Evolutionary conservation across 2,797 vertebrate species (phyloP).

Genomic region (Apodemus agrarius): DNA sequence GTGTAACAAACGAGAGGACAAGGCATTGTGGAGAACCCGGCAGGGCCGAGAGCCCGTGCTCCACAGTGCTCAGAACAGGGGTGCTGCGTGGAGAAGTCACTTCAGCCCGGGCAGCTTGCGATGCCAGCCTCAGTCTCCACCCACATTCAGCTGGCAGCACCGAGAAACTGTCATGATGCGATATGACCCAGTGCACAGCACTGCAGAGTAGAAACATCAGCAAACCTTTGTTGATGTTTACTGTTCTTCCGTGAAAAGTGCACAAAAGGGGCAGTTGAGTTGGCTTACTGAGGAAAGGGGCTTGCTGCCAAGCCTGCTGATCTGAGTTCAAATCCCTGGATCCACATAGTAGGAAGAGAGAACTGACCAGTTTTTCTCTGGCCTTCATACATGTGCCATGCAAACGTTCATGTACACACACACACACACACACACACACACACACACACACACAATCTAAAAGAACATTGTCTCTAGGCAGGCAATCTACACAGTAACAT

Average conservation of each 20-base stretch:
- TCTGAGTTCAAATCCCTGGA: background rate
- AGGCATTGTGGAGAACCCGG: background rate
- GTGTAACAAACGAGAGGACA: background rate
- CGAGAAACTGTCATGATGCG: fast-evolving
- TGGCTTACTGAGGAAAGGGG: background rate
- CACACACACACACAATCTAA: background rate
- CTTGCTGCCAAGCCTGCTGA: too few relatives aligned
- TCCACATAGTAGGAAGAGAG: background rate
- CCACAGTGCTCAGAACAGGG: too few relatives aligned
- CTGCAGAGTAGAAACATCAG: background rate
- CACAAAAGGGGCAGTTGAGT: background rate
- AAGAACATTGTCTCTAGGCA: background rate
- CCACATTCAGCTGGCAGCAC: fast-evolving
- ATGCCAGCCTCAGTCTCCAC: fast-evolving
- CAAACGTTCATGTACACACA: background rate
- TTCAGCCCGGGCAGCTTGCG: background rate
- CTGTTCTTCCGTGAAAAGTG: background rate
- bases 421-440: background rate
- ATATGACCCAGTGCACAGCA: fast-evolving
- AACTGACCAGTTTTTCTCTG: background rate
- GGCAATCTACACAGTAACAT: background rate
- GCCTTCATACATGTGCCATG: background rate
- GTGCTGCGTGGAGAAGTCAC: background rate
- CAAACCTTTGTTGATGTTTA: background rate
- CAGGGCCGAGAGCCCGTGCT: background rate